A percentile compares a stretch with the other conserved stretches of the same genome.
phyloP scores from a whole-genome alignment of 1,140 invertebrate species.

The Neelides sp. region DNA sequence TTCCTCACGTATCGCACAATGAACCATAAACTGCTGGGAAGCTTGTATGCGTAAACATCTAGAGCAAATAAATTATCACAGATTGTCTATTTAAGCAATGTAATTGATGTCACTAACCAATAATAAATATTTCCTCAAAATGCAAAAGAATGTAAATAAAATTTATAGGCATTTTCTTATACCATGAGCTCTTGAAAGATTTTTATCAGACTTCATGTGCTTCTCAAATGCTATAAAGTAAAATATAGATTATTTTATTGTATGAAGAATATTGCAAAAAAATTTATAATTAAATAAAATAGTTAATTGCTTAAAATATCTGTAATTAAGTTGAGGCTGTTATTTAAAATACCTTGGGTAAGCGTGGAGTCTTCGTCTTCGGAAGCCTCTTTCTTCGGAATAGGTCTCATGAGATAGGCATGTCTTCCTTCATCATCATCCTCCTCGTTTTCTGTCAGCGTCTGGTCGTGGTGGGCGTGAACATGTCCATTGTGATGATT shows the following conservation, averaged over 20 bases:
- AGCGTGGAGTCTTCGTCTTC: slow-evolving; percentile 26
- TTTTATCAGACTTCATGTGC: slow-evolving; percentile 25
- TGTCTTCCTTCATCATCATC: slow-evolving; percentile 25
- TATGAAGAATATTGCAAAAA: no score
- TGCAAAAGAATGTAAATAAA: no score
- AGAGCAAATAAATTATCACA: no score
- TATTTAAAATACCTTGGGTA: slow-evolving; percentile 6
- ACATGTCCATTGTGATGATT: not conserved
- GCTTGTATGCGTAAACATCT: slow-evolving; percentile 30
- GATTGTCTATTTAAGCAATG: no score
- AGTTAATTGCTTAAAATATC: not conserved
- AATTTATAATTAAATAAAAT: no score
- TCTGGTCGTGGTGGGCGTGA: not conserved
- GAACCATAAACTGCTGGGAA: slow-evolving; percentile 29
- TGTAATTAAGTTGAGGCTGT: no score
- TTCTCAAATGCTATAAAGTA: slow-evolving; percentile 18
- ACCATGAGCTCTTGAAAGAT: no score
- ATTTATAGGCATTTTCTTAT: no score
- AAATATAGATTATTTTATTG: not conserved
- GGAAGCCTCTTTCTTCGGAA: not conserved
- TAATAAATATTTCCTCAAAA: no score
- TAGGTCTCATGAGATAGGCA: slow-evolving; percentile 28
- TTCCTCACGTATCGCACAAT: slow-evolving; percentile 27
- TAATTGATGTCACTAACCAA: no score
- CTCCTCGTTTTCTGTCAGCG: slow-evolving; percentile 10